Evolutionary conservation across 2,888 invertebrate species (phyloP), one percentile per base, ranked within the genome.

Genomic region (Tipula unca): DNA sequence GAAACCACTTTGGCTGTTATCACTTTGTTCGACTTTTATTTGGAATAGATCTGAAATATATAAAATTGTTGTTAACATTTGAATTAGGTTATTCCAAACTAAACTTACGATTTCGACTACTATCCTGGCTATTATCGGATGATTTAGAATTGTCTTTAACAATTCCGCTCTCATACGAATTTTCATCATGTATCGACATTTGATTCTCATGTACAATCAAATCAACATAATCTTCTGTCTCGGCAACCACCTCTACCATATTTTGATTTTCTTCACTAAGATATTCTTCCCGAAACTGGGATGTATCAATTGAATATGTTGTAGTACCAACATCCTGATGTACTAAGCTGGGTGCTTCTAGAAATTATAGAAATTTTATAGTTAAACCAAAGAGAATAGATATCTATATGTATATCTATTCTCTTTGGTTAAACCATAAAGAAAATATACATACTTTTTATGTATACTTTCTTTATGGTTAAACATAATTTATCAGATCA

Each of bases 241-340:
- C 87, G 1, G 87, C 54, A 4, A 87, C 86, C 14, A 87, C 86
- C 84, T 87, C 87, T 25, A 87, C 86, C 87, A 87, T 87, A 36
- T 86, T 86, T 54, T 84, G 87, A 13, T 85, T 86, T 84, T 84
- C 86, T n/a, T 86, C 86, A 17, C 85, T 85, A 29, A 86, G 87
- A 39, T 86, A 87, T 48, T 86, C 86, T 29, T 86, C 86, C 0
- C 25, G 20, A n/a, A 84, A 32, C 5, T 83, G 83, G n/a, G 29
- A 17, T 32, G 35, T n/a, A 32, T 83, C 32, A 3, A 83, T 32
- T n/a, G 29, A 29, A 83, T 32, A 29, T 32, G 83, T n/a, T 32
- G 29, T 20, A n/a, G 17, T n/a, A n/a, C 25, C 25, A 13, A 1
- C 69, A 1, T 10, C 10, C 13, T 69, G n/a, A n/a, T n/a, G 69